Evolutionary conservation across 2,888 invertebrate genomes (phyloP).

Genomic region (Taenaris catops): DNA sequence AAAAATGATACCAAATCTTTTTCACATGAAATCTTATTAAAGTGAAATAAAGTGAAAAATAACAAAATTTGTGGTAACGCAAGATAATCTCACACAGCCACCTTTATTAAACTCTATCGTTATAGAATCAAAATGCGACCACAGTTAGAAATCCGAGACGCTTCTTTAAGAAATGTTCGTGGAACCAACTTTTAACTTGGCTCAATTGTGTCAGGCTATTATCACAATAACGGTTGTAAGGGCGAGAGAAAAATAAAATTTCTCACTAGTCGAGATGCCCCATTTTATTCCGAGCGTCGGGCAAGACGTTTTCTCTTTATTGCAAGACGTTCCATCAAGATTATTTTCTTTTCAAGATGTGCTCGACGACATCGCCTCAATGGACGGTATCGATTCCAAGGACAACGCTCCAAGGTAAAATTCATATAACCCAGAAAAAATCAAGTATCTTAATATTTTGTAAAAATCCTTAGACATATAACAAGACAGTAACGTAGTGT

Average conservation of each 20-base stretch:
- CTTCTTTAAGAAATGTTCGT: conserved; percentile 6
- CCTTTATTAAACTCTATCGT: conserved; percentile 2
- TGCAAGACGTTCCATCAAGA: conserved; percentile 64
- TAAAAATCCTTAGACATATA: too few relatives aligned
- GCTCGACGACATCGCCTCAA: conserved; percentile 42
- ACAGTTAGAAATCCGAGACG: conserved; percentile 10
- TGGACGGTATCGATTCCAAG: conserved; percentile 48
- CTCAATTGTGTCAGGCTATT: conserved; percentile 41
- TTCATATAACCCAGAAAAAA: too few relatives aligned
- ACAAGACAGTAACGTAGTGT: too few relatives aligned
- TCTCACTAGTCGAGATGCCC: conserved; percentile 40
- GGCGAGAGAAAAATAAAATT: conserved; percentile 51
- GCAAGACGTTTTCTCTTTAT: conserved; percentile 51
- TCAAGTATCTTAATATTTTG: too few relatives aligned
- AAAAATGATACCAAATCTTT: too few relatives aligned
- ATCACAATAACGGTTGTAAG: conserved; percentile 46
- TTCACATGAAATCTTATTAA: too few relatives aligned
- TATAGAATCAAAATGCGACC: conserved; percentile 5
- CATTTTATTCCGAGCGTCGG: conserved; percentile 46
- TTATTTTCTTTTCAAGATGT: conserved; percentile 58
- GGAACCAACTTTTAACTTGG: conserved; percentile 4
- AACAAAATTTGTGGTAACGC: conserved; percentile 1
- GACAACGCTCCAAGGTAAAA: conserved; percentile 3
- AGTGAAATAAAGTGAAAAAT: too few relatives aligned
- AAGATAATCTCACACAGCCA: conserved; percentile 1